Evolutionary conservation across 92 coral and sea anemone genomes (phyloP).

Genomic region (Paragorgia papillata): DNA sequence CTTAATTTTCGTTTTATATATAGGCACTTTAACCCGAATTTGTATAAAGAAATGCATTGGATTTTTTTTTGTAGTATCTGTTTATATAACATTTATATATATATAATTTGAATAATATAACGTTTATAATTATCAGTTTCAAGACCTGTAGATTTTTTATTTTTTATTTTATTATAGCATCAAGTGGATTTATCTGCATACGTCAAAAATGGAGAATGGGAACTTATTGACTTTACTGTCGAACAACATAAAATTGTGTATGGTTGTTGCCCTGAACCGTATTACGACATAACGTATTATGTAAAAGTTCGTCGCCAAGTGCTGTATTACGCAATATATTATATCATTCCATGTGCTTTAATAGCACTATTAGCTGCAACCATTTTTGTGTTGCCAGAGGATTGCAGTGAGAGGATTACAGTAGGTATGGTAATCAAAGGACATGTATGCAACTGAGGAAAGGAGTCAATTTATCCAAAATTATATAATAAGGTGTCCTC

Average conservation of each 20-base stretch:
- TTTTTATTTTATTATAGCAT: no score
- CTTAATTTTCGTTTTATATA: no score
- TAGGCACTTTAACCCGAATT: no score
- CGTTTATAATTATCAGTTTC: no score
- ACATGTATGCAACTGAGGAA: no score
- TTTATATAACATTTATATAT: no score
- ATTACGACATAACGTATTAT: constrained; percentile 76
- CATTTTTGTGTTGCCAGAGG: constrained; percentile 88
- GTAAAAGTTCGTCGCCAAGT: constrained; percentile 75
- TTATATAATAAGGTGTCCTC: no score
- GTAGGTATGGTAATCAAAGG: constrained; percentile 83
- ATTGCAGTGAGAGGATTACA: constrained; percentile 94
- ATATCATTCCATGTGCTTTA: constrained; percentile 84
- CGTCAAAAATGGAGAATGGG: constrained; percentile 76
- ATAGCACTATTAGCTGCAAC: constrained; percentile 74
- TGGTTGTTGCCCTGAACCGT: constrained; percentile 77
- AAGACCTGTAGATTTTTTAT: no score
- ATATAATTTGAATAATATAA: no score
- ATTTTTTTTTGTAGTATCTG: no score
- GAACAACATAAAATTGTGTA: constrained; percentile 61
- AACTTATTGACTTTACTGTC: constrained; percentile 65
- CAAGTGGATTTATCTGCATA: constrained; percentile 74
- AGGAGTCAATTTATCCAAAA: no score
- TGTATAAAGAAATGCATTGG: no score
- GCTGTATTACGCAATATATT: constrained; percentile 85